Conservation (phyloP, 2,113 vertebrate genomes). For the Anolis sagrei region DNA sequence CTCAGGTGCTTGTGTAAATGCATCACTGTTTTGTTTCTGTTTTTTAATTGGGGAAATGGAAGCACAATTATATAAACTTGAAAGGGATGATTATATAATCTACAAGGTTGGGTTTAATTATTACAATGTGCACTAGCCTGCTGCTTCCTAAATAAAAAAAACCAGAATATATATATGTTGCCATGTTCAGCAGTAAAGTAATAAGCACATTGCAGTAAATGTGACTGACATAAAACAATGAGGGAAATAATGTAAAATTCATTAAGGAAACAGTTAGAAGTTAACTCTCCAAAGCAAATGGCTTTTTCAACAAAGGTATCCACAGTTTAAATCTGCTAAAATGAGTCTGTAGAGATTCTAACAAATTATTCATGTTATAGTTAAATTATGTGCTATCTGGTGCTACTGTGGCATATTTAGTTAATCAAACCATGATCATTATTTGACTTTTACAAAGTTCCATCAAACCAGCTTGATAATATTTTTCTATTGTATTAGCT, state of each 20-base stretch:
- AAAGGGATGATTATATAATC: slow-evolving; percentile 68
- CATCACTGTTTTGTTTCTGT: slow-evolving; percentile 69
- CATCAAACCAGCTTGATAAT: slow-evolving; percentile 60
- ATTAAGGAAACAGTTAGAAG: slow-evolving; percentile 57
- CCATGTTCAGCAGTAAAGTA: slow-evolving; percentile 73
- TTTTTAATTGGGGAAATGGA: slow-evolving; percentile 60
- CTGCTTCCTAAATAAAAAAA: slow-evolving; percentile 75
- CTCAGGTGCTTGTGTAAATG: slow-evolving; percentile 57
- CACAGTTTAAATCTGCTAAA: slow-evolving; percentile 58
- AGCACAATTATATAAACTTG: slow-evolving; percentile 73
- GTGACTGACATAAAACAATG: slow-evolving; percentile 72
- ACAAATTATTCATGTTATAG: slow-evolving; percentile 71
- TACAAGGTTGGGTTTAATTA: slow-evolving; percentile 74
- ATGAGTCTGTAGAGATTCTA: slow-evolving; percentile 53
- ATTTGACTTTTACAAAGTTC: slow-evolving; percentile 70
- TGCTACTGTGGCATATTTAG: slow-evolving; percentile 60
- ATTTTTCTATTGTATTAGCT: slow-evolving; percentile 61
- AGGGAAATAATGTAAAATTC: slow-evolving; percentile 65
- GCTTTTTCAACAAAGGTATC: slow-evolving; percentile 54
- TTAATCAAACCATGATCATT: slow-evolving; percentile 71
- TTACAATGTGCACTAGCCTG: slow-evolving; percentile 71
- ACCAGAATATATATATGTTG: slow-evolving; percentile 73
- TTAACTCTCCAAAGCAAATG: slow-evolving; percentile 66
- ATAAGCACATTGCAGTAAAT: slow-evolving; percentile 71
- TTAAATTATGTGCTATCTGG: slow-evolving; percentile 66